Conservation (phyloP, 1,140 invertebrate species). For the Brachionus rubens region DNA sequence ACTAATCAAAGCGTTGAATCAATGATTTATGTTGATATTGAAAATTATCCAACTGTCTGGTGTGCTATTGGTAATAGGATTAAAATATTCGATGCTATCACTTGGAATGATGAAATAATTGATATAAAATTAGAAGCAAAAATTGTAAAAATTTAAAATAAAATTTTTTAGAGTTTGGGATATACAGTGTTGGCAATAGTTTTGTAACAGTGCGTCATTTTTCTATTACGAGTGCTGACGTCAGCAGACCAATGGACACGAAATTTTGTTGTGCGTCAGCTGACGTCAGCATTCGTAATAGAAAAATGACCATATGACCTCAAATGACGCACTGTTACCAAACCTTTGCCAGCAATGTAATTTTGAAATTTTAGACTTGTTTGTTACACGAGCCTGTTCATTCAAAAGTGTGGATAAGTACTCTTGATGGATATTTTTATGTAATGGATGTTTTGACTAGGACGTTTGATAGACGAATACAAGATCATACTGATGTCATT, state of each 20-base stretch:
- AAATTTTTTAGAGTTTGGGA: not conserved
- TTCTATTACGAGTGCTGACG: too few relatives aligned
- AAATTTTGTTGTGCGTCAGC: too few relatives aligned
- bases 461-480: not conserved
- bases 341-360: too few relatives aligned
- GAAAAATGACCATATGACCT: too few relatives aligned
- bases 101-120: constrained; percentile 29
- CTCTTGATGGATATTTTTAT: constrained; percentile 7
- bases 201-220: too few relatives aligned
- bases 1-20: constrained; percentile 24
- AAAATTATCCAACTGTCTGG: constrained; percentile 32
- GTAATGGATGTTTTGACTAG: constrained; percentile 24
- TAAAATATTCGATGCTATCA: constrained; percentile 41
- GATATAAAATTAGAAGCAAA: constrained; percentile 23
- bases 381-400: not conserved
- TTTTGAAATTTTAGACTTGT: not conserved
- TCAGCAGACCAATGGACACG: too few relatives aligned
- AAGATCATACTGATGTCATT: constrained; percentile 34
- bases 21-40: constrained; percentile 35
- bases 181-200: too few relatives aligned
- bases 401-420: constrained; percentile 23
- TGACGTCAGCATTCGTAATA: too few relatives aligned
- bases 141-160: constrained; percentile 28
- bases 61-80: constrained; percentile 28
- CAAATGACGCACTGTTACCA: too few relatives aligned